Base-by-base conservation (phyloP, 2,113 vertebrate species). In the Oryzias curvinotus region DNA sequence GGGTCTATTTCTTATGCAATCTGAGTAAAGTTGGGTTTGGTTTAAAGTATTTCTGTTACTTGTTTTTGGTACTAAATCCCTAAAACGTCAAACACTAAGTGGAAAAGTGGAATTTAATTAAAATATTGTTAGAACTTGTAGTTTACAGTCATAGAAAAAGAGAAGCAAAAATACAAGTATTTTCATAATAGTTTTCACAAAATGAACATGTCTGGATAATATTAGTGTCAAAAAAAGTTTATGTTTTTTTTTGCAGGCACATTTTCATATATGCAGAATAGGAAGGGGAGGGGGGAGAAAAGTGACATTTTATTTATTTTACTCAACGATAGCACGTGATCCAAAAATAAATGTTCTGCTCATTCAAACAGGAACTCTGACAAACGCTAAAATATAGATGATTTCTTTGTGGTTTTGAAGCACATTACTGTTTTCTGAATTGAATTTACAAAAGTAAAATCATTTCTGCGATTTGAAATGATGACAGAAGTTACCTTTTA, bases 371-470 rank as follows among this genome's bases (percentile, higher is more conserved):
- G 51, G 25, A 17, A 25, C 0, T 16, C 54, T 26, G 16, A 45
- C 25, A 53, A 13, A 16, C 23, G 10, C 6, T 1, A 53, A 19
- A 30, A 53, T 26, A 15, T 25, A 1, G 7, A 26, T 17, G 25
- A 26, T 14, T 26, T 15, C 2, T 28, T 15, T 25, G 14, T 52
- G 23, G 23, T 25, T 52, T 36, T 44, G 21, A 52, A 62, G 49
- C 21, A 26, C 18, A 52, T 28, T 25, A n/a, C 44, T 62, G 16
- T n/a, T 53, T 43, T 45, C 41, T 26, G 36, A 52, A 17, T 62
- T 52, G 12, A 23, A 52, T 52, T 52, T 2, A 17, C 44, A 41
- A 52, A 43, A 28, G 52, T 45, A 19, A 62, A 44, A 19, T 1
- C 23, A 52, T 26, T 23, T 23, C 21, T 23, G 21, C 5, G n/a